A percentile compares a stretch with the other conserved stretches of the same genome.
Evolutionary conservation across 2,797 vertebrate genomes (phyloP).

Genomic region (Lindbergichthys nudifrons): DNA sequence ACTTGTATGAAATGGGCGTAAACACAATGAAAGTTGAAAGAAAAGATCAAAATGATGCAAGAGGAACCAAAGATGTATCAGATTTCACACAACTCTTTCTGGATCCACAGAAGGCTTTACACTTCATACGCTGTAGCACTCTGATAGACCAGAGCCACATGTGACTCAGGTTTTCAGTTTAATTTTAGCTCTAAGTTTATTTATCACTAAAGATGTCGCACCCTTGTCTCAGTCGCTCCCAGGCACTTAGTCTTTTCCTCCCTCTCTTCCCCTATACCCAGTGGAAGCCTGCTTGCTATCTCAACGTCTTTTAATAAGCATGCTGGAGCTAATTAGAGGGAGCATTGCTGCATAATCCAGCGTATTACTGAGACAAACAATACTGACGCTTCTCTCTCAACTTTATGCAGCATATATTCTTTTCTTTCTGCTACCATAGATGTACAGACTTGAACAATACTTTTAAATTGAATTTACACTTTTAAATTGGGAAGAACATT

Average conservation of each 20-base stretch:
- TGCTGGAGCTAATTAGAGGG: slow-evolving; percentile 28
- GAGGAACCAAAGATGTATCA: neutral
- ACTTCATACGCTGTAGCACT: neutral
- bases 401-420: neutral
- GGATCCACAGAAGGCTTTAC: neutral
- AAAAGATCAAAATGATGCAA: neutral
- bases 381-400: slow-evolving; percentile 18
- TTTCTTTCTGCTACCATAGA: neutral
- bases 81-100: neutral
- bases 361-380: slow-evolving; percentile 37
- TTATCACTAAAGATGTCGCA: slow-evolving; percentile 9
- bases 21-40: neutral
- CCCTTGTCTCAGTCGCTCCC: neutral
- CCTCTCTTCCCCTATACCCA: slow-evolving; percentile 8
- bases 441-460: neutral
- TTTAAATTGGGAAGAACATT: neutral
- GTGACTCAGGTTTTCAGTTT: neutral
- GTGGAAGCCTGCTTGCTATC: slow-evolving; percentile 18
- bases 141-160: neutral
- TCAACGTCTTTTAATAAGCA: slow-evolving; percentile 30
- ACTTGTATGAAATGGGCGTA: neutral
- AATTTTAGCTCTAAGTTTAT: slow-evolving; percentile 19
- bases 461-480: neutral
- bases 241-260: neutral
- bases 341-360: slow-evolving; percentile 19